Percentiles rank a stretch among this genome's conserved stretches.
phyloP scores from a whole-genome alignment of 2,797 vertebrate genomes.

The Chelmon rostratus region DNA sequence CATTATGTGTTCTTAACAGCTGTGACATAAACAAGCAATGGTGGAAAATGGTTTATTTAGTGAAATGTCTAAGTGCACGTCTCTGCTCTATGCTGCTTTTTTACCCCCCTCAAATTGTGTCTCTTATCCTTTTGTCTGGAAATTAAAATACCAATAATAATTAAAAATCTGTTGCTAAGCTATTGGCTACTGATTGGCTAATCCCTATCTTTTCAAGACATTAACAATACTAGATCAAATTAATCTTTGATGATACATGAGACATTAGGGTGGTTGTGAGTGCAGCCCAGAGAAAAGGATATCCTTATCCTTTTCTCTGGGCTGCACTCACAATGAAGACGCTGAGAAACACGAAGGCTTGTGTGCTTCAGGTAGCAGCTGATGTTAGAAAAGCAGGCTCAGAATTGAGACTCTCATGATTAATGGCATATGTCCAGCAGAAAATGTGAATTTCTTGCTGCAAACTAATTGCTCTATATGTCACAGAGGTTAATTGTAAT shows the following conservation, averaged over 20 bases:
- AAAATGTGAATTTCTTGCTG: background rate
- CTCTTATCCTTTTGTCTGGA: slow-evolving; percentile 7
- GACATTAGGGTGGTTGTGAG: background rate
- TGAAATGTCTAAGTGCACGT: background rate
- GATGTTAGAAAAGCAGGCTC: background rate
- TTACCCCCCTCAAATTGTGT: background rate
- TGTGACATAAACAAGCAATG: background rate
- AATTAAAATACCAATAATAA: too few relatives aligned
- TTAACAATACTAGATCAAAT: slow-evolving; percentile 15
- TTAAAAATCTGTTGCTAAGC: background rate
- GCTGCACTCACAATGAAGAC: too few relatives aligned
- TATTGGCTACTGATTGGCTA: background rate
- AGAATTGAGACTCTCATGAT: background rate
- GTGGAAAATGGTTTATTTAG: background rate
- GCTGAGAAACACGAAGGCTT: background rate
- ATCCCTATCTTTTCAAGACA: background rate
- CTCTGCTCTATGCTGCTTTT: background rate
- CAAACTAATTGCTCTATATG: background rate
- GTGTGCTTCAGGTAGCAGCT: slow-evolving; percentile 8
- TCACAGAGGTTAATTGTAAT: slow-evolving; percentile 6
- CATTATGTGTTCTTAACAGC: background rate
- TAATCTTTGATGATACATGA: background rate
- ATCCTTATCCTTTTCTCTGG: too few relatives aligned
- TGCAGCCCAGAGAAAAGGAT: background rate
- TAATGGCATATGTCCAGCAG: background rate